Evolutionary conservation across 1,140 invertebrate genomes (phyloP).

Genomic region (Daktulosphaira vitifoliae): DNA sequence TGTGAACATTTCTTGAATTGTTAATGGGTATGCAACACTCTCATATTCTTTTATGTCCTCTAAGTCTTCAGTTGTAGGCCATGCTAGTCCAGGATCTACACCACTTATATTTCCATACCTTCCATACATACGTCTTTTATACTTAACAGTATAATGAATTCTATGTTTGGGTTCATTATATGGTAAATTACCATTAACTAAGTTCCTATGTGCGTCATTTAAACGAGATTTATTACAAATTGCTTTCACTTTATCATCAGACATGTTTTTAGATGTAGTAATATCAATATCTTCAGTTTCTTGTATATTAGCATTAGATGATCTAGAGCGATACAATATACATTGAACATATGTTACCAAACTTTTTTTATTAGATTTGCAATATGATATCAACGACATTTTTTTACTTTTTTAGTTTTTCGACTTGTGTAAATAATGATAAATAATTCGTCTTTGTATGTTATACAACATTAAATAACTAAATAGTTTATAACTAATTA

Average conservation of each 20-base stretch:
- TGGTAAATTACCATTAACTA: constrained; percentile 47
- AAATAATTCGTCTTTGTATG: too few species aligned
- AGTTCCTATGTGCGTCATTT: constrained; percentile 46
- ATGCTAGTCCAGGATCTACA: constrained; percentile 47
- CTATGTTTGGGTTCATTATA: constrained; percentile 44
- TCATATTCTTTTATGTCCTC: constrained; percentile 52
- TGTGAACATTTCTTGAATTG: constrained; percentile 49
- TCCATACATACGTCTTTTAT: constrained; percentile 51
- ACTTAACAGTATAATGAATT: constrained; percentile 51
- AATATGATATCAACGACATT: neutral
- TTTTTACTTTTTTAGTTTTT: too few species aligned
- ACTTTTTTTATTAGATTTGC: neutral
- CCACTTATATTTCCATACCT: constrained; percentile 49
- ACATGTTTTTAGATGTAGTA: constrained; percentile 39
- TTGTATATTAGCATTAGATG: neutral
- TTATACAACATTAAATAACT: too few species aligned
- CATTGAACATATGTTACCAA: neutral
- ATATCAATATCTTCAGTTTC: neutral
- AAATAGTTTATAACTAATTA: too few species aligned
- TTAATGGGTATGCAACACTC: constrained; percentile 49
- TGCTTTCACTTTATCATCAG: constrained; percentile 42
- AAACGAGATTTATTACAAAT: constrained; percentile 55
- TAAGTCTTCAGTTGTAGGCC: constrained; percentile 52
- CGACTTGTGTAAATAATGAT: too few species aligned
- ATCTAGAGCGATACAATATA: neutral